Evolutionary conservation across 1,140 invertebrate genomes (phyloP), one percentile per base, ranked within the genome.

Genomic region (Atta texana): DNA sequence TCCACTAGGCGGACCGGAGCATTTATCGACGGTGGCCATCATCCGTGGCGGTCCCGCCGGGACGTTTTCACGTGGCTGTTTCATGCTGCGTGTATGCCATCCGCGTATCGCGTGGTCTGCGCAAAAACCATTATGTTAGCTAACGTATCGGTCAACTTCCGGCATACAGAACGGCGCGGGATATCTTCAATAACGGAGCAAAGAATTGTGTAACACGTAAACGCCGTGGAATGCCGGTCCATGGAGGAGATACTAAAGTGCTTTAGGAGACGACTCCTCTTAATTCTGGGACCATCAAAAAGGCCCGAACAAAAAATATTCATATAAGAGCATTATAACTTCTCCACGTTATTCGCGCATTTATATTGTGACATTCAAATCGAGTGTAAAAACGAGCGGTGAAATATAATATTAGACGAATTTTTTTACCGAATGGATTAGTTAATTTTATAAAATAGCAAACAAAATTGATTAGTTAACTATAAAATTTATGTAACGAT

Each of bases 161-260:
- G 88, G 72, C 75, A 90, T 21, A 21, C 78, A 10, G 21, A 59
- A 72, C 21, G 28, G 16, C 18, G n/a, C 85, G 61, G 68, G 34
- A 78, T 61, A 76, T 59, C 53, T 63, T 74, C 49, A 69, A 76
- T 82, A 69, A 81, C 69, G 28, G 61, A 39, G 44, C 49, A 57
- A 53, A 28, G 31, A 34, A 71, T 90, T 87, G 86, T 75, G 71
- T 76, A 90, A 87, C 86, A 55, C 24, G 39, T 39, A 57, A 44
- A 21, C 51, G 57, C 6, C 24, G 31, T 24, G 78, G 78, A 82
- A 59, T 82, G 78, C n/a, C 34, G 28, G 49, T 1, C n/a, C 28
- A 21, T 39, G 28, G 3, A 59, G 18, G 10, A 81, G 31, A 8
- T 55, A n/a, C 28, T 55, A n/a, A 71, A 80, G 44, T 31, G 24